These are phyloP conservation scores for Elachura formosa DNA, from an alignment of 2,113 vertebrate species.

Conservation along the genomic window DNA sequence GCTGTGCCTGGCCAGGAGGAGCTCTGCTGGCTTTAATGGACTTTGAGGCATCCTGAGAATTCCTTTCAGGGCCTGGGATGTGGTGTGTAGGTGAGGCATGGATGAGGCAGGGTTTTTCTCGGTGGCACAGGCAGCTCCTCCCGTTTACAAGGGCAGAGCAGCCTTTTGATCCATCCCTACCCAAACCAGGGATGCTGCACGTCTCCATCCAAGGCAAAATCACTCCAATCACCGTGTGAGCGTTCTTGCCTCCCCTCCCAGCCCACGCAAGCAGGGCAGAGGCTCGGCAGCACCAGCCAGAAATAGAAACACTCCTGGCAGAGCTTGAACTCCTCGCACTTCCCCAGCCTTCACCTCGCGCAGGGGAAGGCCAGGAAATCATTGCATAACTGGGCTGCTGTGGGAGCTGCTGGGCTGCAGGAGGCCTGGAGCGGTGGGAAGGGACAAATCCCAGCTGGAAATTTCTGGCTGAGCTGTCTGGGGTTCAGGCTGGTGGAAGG, in stretches of 20 bases:
- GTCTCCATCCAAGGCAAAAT: background rate
- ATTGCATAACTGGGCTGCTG: background rate
- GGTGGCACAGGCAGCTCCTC: background rate
- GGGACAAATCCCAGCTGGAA: background rate
- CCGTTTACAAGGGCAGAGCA: background rate
- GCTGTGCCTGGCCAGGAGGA: background rate
- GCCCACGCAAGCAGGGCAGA: background rate
- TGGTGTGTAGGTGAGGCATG: rapidly evolving
- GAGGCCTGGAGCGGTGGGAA: background rate
- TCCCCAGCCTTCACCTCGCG: rapidly evolving
- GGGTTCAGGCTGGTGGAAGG: rapidly evolving
- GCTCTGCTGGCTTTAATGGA: background rate
- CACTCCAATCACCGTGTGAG: background rate
- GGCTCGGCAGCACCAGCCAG: background rate
- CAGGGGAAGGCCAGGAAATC: background rate
- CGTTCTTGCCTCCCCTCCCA: background rate
- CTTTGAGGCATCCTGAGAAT: background rate
- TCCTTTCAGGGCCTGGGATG: rapidly evolving
- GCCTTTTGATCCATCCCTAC: background rate
- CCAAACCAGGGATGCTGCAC: rapidly evolving
- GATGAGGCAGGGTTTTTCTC: background rate
- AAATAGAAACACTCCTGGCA: background rate
- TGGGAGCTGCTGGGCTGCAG: background rate
- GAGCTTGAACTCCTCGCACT: background rate
- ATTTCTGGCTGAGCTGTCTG: rapidly evolving